Evolutionary conservation across 1,140 invertebrate genomes (phyloP).

Genomic region (Rhagoletis pomonella): DNA sequence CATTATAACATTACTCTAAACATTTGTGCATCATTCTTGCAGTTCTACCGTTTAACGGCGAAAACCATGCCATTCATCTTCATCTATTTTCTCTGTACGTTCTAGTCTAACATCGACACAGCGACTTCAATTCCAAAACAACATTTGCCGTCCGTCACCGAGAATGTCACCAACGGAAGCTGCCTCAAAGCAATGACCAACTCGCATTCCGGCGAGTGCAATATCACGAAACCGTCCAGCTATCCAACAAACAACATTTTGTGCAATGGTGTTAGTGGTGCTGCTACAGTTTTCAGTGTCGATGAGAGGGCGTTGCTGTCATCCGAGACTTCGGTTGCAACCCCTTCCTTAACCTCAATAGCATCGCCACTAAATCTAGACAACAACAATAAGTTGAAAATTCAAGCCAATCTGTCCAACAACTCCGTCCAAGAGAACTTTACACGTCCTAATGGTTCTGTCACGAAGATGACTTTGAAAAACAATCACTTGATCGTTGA

Average conservation of each 20-base stretch:
- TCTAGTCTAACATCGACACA: slow-evolving; percentile 11
- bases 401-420: slow-evolving; percentile 10
- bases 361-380: not conserved
- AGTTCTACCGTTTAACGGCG: not conserved
- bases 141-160: not conserved
- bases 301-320: not conserved
- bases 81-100: slow-evolving; percentile 28
- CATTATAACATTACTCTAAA: too few species aligned
- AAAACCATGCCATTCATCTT: not conserved
- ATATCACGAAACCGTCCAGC: slow-evolving; percentile 30
- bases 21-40: not conserved
- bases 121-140: slow-evolving; percentile 17
- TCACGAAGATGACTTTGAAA: slow-evolving; percentile 90
- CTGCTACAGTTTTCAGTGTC: not conserved
- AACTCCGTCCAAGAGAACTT: slow-evolving; percentile 64
- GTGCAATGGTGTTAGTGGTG: not conserved
- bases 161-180: not conserved
- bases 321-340: not conserved
- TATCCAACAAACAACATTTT: not conserved
- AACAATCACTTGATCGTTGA: slow-evolving; percentile 92
- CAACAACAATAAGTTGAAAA: slow-evolving; percentile 31
- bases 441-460: slow-evolving; percentile 83
- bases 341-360: not conserved
- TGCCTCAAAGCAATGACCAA: not conserved
- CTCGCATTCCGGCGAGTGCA: not conserved